A percentile compares a stretch with the other conserved stretches of the same genome.
phyloP scores from a whole-genome alignment of 2,888 invertebrate genomes.

The Chrysodeixis includens region DNA sequence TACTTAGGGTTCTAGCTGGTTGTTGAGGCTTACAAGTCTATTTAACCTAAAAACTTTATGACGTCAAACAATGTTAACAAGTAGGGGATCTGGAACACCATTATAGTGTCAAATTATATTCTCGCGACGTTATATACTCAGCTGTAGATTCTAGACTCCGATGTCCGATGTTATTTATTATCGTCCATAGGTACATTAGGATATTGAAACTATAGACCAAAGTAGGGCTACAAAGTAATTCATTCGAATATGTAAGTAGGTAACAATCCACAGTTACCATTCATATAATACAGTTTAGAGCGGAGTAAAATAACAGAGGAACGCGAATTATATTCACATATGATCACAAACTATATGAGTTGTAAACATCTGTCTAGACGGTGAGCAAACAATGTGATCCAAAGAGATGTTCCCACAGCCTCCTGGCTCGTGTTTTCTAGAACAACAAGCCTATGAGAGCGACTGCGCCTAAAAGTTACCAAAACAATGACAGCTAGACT shows the following conservation, averaged over 20 bases:
- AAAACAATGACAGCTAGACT: constrained; percentile 25
- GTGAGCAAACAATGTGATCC: constrained; percentile 48
- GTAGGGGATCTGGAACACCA: constrained; percentile 12
- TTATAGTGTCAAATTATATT: constrained; percentile 8
- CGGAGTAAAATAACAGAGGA: constrained; percentile 12
- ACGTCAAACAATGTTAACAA: constrained; percentile 9
- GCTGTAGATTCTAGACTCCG: not conserved
- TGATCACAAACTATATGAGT: constrained; percentile 18
- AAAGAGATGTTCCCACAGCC: constrained; percentile 34
- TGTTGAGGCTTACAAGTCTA: not conserved
- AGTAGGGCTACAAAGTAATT: not conserved
- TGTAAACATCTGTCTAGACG: constrained; percentile 49
- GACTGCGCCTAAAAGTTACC: constrained; percentile 22
- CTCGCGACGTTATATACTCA: not conserved
- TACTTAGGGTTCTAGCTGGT: constrained; percentile 1
- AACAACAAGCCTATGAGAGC: constrained; percentile 15
- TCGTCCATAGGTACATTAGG: not conserved
- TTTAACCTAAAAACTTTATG: constrained; percentile 1
- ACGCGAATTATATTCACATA: not conserved
- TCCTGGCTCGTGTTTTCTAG: constrained; percentile 39
- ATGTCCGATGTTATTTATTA: not conserved
- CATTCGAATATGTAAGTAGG: too few species aligned
- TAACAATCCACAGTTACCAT: not conserved
- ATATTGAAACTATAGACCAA: not conserved
- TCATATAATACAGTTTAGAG: not conserved